Evolutionary conservation across 2,113 vertebrate species (phyloP).

Genomic region (Manacus vitellinus): DNA sequence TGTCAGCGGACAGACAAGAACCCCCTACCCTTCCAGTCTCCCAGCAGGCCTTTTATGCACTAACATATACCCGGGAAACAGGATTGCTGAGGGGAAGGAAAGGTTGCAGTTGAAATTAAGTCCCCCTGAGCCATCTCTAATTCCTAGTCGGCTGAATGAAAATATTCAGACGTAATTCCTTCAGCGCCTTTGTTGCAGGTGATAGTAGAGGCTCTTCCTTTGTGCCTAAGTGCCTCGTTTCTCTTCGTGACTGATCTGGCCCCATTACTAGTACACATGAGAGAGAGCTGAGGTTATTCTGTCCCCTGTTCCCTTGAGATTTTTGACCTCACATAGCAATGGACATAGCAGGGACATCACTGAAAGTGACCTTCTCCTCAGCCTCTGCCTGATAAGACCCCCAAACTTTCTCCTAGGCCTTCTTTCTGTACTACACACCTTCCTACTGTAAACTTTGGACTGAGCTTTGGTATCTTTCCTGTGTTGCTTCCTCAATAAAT

Average conservation of each 20-base stretch:
- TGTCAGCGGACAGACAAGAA: conserved; percentile 67
- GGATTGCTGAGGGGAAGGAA: conserved; percentile 61
- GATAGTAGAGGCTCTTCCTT: conserved; percentile 44
- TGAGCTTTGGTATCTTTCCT: background rate
- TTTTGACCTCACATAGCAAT: background rate
- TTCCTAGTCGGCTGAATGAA: conserved; percentile 51
- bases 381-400: background rate
- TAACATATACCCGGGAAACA: conserved; percentile 49
- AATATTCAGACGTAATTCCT: conserved; percentile 62
- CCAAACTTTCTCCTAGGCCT: background rate
- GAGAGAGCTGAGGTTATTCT: background rate
- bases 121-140: conserved; percentile 64
- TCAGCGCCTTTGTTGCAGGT: conserved; percentile 60
- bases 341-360: background rate
- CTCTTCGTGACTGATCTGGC: conserved; percentile 4
- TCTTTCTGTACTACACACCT: background rate
- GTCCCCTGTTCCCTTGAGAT: background rate
- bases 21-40: conserved; percentile 63
- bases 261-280: background rate
- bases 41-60: conserved; percentile 68
- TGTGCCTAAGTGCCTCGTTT: conserved; percentile 22
- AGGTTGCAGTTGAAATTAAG: conserved; percentile 67
- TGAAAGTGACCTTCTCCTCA: background rate
- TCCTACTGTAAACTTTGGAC: background rate
- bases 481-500: background rate